Percentiles rank a stretch among this genome's conserved stretches.
phyloP scores from a whole-genome alignment of 1,140 invertebrate genomes.

The Drosophila takahashii region DNA sequence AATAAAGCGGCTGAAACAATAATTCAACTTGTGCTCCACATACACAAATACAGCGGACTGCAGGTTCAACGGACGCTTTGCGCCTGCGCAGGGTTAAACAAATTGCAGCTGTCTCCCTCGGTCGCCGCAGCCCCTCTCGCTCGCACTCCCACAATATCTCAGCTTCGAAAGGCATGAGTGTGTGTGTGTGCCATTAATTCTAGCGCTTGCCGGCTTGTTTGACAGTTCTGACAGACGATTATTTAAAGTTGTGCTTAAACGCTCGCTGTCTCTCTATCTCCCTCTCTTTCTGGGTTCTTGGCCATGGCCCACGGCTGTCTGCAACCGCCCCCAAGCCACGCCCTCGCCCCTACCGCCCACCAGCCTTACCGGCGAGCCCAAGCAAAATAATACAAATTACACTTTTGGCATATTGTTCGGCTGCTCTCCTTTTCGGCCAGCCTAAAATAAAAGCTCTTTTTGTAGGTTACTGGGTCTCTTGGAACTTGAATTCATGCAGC shows the following conservation, averaged over 20 bases:
- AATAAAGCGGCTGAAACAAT: slow-evolving; percentile 66
- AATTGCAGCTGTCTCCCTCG: slow-evolving; percentile 59
- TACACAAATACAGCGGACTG: slow-evolving; percentile 30
- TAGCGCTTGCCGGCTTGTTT: slow-evolving; percentile 85
- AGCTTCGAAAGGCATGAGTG: too few species aligned
- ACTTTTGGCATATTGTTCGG: slow-evolving; percentile 72
- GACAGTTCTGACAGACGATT: slow-evolving; percentile 85
- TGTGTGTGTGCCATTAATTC: slow-evolving; percentile 81
- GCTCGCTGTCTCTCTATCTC: slow-evolving; percentile 22
- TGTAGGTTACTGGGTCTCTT: slow-evolving; percentile 47
- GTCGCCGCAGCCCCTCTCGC: background rate
- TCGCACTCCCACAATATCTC: slow-evolving; percentile 24
- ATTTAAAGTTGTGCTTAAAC: slow-evolving; percentile 85
- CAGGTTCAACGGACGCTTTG: slow-evolving; percentile 81
- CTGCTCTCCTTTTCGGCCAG: slow-evolving; percentile 32
- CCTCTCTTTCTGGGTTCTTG: slow-evolving; percentile 18
- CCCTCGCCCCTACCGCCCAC: background rate
- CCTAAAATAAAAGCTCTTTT: slow-evolving; percentile 37
- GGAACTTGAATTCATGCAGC: slow-evolving; percentile 19
- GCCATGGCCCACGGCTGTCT: slow-evolving; percentile 46
- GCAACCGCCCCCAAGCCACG: slow-evolving; percentile 7
- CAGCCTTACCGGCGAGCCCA: background rate
- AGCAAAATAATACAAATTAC: slow-evolving; percentile 73
- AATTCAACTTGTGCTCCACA: slow-evolving; percentile 80
- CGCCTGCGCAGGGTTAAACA: slow-evolving; percentile 76